Evolutionary conservation across 1,140 invertebrate genomes (phyloP).

Genomic region (Patella vulgata): DNA sequence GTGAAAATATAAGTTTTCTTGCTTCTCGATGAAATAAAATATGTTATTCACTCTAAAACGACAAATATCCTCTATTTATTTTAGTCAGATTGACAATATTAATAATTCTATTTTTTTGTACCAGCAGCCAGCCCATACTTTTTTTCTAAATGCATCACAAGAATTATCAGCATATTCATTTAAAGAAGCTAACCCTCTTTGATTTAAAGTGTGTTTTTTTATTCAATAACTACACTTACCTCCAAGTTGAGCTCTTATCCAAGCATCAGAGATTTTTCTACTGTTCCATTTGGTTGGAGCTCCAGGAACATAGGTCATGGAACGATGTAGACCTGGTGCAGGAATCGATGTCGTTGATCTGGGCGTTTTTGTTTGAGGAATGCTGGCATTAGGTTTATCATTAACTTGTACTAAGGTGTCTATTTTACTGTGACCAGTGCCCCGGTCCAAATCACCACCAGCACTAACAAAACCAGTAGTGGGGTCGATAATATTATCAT

Average conservation of each 20-base stretch:
- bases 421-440: constrained; percentile 55
- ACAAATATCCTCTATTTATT: too few species aligned
- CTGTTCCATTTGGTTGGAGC: constrained; percentile 61
- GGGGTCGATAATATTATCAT: constrained; percentile 62
- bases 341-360: constrained; percentile 34
- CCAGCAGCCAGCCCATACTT: too few species aligned
- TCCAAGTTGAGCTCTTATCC: constrained; percentile 58
- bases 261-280: constrained; percentile 51
- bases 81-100: too few species aligned
- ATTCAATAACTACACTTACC: too few species aligned
- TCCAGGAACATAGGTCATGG: constrained; percentile 49
- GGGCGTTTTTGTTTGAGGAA: constrained; percentile 43
- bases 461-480: constrained; percentile 63
- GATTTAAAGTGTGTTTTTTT: too few species aligned
- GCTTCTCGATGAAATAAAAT: too few species aligned
- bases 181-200: too few species aligned
- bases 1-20: too few species aligned
- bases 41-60: too few species aligned
- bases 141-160: too few species aligned
- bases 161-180: too few species aligned
- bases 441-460: constrained; percentile 59
- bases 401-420: constrained; percentile 55
- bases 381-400: constrained; percentile 51
- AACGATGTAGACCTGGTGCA: constrained; percentile 47
- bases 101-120: too few species aligned